Base-by-base conservation (phyloP, 2,113 vertebrate genomes). In the Carlito syrichta region DNA sequence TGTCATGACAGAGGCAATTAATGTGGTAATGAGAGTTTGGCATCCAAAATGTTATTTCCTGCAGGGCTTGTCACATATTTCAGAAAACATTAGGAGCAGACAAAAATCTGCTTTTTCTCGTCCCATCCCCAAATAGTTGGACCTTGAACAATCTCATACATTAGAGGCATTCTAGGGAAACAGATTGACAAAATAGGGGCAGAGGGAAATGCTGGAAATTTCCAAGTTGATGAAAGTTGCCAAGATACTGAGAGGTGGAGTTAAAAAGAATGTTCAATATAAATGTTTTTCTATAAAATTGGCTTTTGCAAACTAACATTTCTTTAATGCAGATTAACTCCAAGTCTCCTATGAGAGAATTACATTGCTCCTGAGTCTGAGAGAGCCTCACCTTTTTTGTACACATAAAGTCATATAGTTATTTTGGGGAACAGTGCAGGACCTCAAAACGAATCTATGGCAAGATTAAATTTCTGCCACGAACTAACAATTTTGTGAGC, bases 1-100 rank as follows among this genome's bases (percentile, higher is more conserved):
- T 98, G 98, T 99, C 98, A 98, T 96, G 98, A 98, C 98, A 98
- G 98, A 98, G 97, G 98, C 98, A 98, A 99, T 99, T 99, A 98
- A 98, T 98, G 98, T 98, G 98, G 97, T 98, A 99, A 99, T 98
- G 98, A 99, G 98, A 98, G 96, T 98, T 98, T 98, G 98, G 98
- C 96, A 93, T 98, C 97, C 98, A 98, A 98, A 98, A 98, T 98
- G 95, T 96, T 98, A 95, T 98, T 98, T 99, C 98, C 98, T 98
- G 95, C 98, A 98, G 98, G 98, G 98, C 86, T 98, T 99, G 98
- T 98, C 98, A 98, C 97, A 98, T 98, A 97, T 98, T 98, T 98
- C 1, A 23, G 92, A 98, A 97, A 98, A 97, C 96, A 98, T 98
- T 98, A 97, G 96, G 94, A 98, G 97, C 89, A 92, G 98, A 97